Evolutionary conservation across 1,140 invertebrate species (phyloP).

Genomic region (Agrilus planipennis): DNA sequence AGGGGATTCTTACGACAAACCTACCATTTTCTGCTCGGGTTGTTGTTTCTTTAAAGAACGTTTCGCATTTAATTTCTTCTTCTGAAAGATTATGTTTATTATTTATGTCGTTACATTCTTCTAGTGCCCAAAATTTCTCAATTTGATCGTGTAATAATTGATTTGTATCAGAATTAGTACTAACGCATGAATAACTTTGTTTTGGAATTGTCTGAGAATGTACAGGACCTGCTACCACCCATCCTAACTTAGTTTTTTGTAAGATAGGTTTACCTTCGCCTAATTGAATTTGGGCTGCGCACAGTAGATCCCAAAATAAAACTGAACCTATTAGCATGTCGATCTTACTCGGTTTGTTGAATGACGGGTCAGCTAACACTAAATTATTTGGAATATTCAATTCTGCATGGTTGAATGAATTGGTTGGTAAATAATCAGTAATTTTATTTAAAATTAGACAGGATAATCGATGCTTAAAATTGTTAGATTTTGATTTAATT

Average conservation of each 20-base stretch:
- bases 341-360: constrained; percentile 16
- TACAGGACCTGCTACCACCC: constrained; percentile 11
- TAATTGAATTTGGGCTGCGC: constrained; percentile 7
- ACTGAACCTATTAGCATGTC: constrained; percentile 23
- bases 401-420: neutral
- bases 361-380: constrained; percentile 21
- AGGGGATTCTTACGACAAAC: constrained; percentile 12
- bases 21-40: constrained; percentile 6
- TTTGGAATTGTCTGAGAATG: neutral
- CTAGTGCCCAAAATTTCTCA: neutral
- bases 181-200: neutral
- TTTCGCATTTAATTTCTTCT: constrained; percentile 1
- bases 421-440: constrained; percentile 2
- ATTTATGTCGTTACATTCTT: neutral
- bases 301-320: constrained; percentile 22
- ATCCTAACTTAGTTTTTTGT: constrained; percentile 21
- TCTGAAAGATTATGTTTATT: no score
- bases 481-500: constrained; percentile 1
- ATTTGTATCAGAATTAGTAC: neutral
- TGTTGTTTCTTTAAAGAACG: neutral
- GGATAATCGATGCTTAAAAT: neutral
- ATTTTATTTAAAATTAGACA: constrained; percentile 7
- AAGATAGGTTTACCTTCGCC: constrained; percentile 8
- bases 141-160: neutral
- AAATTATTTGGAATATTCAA: constrained; percentile 8